Percentiles rank a stretch among this genome's conserved stretches.
Conservation (phyloP, 2,888 invertebrate genomes). For the Troilus luridus region DNA sequence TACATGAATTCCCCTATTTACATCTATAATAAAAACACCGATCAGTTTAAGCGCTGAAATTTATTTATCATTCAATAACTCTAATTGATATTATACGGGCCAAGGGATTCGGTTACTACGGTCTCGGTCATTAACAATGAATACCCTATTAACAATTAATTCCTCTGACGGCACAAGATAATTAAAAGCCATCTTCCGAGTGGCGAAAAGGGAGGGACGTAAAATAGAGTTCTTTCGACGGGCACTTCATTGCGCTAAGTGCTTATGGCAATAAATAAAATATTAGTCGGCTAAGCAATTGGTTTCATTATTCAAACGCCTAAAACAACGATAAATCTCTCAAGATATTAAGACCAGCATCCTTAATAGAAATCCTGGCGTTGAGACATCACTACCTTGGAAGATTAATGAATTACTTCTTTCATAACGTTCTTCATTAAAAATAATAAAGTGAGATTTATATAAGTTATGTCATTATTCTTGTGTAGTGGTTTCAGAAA, state of each 20-base stretch:
- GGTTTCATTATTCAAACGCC: slow-evolving; percentile 28
- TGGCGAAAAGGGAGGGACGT: background rate
- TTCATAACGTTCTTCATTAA: background rate
- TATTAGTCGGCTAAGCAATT: slow-evolving; percentile 16
- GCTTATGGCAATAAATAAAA: slow-evolving; percentile 34
- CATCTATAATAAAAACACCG: background rate
- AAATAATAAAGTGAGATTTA: too few relatives aligned
- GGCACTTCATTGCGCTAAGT: background rate
- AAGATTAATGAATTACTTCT: background rate
- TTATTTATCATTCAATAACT: background rate
- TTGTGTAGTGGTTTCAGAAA: too few relatives aligned
- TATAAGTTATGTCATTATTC: too few relatives aligned
- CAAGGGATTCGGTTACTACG: background rate
- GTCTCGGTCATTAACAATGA: background rate
- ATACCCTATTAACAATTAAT: background rate
- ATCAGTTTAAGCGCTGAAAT: background rate
- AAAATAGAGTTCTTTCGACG: background rate
- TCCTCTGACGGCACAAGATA: background rate
- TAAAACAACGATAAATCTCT: slow-evolving; percentile 7
- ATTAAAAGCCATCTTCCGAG: slow-evolving; percentile 5
- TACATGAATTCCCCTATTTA: too few relatives aligned
- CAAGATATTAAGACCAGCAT: slow-evolving; percentile 20
- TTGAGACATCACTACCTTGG: background rate
- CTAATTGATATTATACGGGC: background rate
- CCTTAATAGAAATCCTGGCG: slow-evolving; percentile 30